Evolutionary conservation across 2,888 invertebrate species (phyloP).

Genomic region (Rhynchonema sp.): DNA sequence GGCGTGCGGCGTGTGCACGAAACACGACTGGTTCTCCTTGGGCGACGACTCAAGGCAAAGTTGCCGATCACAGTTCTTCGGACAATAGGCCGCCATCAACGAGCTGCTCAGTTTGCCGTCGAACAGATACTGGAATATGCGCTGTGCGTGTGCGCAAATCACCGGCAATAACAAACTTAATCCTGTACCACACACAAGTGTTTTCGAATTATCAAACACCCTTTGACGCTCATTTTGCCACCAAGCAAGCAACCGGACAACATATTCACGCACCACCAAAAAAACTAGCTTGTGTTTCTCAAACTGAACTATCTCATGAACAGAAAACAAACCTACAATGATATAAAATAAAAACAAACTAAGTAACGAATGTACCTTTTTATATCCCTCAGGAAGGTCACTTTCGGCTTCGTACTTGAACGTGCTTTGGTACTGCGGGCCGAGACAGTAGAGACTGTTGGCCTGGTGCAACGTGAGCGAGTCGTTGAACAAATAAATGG

Average conservation of each 20-base stretch:
- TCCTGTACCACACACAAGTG: too few relatives aligned
- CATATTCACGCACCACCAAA: too few relatives aligned
- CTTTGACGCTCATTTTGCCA: too few relatives aligned
- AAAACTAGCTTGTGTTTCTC: too few relatives aligned
- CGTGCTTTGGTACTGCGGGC: slow-evolving; percentile 97
- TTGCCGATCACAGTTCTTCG: slow-evolving; percentile 96
- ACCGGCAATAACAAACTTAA: too few relatives aligned
- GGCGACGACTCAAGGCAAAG: slow-evolving; percentile 93
- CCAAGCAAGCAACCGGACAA: too few relatives aligned
- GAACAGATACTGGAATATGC: slow-evolving; percentile 62
- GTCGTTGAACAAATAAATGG: slow-evolving; percentile 93
- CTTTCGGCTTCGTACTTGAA: slow-evolving; percentile 99
- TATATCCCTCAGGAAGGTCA: slow-evolving; percentile 91
- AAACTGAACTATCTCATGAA: not conserved
- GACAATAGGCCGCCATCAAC: slow-evolving; percentile 99
- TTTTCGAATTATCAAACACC: too few relatives aligned
- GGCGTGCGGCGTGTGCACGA: slow-evolving; percentile 97
- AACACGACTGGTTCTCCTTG: slow-evolving; percentile 87
- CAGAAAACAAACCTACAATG: not conserved
- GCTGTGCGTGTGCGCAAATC: too few relatives aligned
- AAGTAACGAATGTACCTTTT: slow-evolving; percentile 59
- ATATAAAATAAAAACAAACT: not conserved
- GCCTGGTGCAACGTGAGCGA: slow-evolving; percentile 91
- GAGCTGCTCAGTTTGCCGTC: slow-evolving; percentile 90
- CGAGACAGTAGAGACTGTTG: slow-evolving; percentile 90